A percentile compares a stretch with the other conserved stretches of the same genome.
Evolutionary conservation across 2,797 vertebrate genomes (phyloP).

Genomic region (Lepilemur septentrionalis): DNA sequence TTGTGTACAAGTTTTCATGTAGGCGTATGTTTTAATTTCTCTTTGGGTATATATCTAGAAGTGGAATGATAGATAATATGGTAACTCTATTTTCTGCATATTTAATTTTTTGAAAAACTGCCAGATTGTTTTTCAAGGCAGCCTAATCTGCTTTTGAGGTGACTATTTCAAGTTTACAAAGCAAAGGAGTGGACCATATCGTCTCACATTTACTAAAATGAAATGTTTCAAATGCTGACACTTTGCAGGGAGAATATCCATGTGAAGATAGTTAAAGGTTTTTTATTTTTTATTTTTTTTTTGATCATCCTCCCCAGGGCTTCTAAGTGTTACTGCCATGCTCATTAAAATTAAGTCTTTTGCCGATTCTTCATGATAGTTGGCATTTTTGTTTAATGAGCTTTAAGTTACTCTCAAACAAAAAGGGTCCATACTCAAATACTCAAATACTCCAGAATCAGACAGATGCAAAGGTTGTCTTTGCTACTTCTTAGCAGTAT

Average conservation of each 20-base stretch:
- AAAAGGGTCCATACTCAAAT: neutral
- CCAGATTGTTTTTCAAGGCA: neutral
- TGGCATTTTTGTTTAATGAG: neutral
- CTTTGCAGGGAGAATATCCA: neutral
- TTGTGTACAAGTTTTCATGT: neutral
- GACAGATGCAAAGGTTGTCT: neutral
- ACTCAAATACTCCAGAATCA: neutral
- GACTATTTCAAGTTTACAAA: neutral
- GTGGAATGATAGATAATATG: neutral
- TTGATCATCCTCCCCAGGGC: neutral
- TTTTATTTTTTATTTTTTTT: neutral
- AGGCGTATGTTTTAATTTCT: neutral
- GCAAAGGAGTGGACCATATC: neutral
- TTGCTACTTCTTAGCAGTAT: neutral
- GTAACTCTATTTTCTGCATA: neutral
- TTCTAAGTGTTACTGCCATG: neutral
- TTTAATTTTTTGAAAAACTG: neutral
- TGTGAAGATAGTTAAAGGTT: neutral
- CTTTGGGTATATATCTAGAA: neutral
- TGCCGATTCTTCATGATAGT: neutral
- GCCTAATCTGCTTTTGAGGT: neutral
- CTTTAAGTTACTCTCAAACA: neutral
- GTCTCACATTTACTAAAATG: neutral
- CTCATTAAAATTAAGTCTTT: conserved; percentile 10
- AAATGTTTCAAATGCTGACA: neutral